Base-by-base conservation (phyloP, 2,888 invertebrate species). In the Heliconius ismenius region DNA sequence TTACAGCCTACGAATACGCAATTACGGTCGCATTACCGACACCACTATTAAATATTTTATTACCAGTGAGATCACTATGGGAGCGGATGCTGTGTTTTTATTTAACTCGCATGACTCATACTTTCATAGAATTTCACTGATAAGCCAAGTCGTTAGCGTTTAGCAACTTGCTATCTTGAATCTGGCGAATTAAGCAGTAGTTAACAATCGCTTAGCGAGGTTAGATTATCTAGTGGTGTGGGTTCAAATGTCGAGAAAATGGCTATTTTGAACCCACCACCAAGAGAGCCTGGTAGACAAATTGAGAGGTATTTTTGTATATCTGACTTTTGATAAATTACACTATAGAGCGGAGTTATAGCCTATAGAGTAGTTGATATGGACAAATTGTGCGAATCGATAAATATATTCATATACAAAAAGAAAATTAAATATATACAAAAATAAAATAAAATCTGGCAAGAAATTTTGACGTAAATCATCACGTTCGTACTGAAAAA, bases 51-150 rank as follows among this genome's bases (percentile, higher is more conserved):
- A 73, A 73, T 73, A 62, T 73, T 62, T 73, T 73, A 73, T 73
- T 32, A 58, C 24, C 24, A 60, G 64, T 77, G 75, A 76, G 64
- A 65, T 76, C 76, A 76, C 32, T 26, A 54, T 72, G 75, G 36
- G 74, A 76, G 67, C 78, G 78, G 78, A 78, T 74, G 78, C 63
- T 43, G 74, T 58, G 49, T 76, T 78, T 78, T 76, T 72, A 76
- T 76, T 74, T 54, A 64, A 26, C 63, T 49, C 60, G 21, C n/a
- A 68, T 78, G 78, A 78, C n/a, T 76, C 78, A 78, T 58, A 73
- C 78, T 76, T 78, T 78, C 78, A 70, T 70, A 62, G 78, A 78
- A 78, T 76, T 74, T 72, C 54, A 73, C 70, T 70, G 72, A 77
- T 75, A 65, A 77, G 74, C 65, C 24, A 26, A 39, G 58, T 73